Percentiles rank a stretch among this genome's conserved stretches.
Evolutionary conservation across 2,888 invertebrate genomes (phyloP).

Genomic region (Enchytraeus crypticus): DNA sequence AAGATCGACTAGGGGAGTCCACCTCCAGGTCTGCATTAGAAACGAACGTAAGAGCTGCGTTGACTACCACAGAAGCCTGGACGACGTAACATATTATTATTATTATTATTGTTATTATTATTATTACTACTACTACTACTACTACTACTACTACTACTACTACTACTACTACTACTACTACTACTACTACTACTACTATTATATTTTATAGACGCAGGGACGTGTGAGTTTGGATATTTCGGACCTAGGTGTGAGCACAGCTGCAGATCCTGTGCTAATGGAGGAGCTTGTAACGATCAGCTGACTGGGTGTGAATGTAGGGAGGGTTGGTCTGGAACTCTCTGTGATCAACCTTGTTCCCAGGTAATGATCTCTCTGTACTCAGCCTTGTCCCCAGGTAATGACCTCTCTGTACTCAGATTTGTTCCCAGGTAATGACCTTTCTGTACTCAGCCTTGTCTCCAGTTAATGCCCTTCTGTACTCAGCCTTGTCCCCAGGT

Average conservation of each 20-base stretch:
- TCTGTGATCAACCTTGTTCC: conserved; percentile 45
- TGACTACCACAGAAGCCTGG: too few species aligned
- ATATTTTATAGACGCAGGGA: too few species aligned
- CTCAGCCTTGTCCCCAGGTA: conserved; percentile 47
- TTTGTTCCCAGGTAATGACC: too few species aligned
- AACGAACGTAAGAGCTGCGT: too few species aligned
- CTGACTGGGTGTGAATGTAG: conserved; percentile 34
- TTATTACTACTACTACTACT: neutral
- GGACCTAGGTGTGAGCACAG: conserved; percentile 47
- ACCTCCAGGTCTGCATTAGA: too few species aligned
- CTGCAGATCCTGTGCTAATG: conserved; percentile 49
- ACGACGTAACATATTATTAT: too few species aligned
- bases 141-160: neutral
- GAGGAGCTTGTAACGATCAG: conserved; percentile 75
- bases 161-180: neutral
- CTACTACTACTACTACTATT: neutral
- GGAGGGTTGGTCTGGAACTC: conserved; percentile 31
- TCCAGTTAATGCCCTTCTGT: too few species aligned
- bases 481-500: too few species aligned
- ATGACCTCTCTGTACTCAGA: too few species aligned
- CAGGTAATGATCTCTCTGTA: conserved; percentile 40
- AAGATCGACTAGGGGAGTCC: too few species aligned
- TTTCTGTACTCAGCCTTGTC: too few species aligned
- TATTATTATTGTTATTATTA: neutral
- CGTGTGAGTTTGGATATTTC: conserved; percentile 48